Evolutionary conservation across 2,888 invertebrate species (phyloP), one percentile per base, ranked within the genome.

Genomic region (Ormyrus thymus): DNA sequence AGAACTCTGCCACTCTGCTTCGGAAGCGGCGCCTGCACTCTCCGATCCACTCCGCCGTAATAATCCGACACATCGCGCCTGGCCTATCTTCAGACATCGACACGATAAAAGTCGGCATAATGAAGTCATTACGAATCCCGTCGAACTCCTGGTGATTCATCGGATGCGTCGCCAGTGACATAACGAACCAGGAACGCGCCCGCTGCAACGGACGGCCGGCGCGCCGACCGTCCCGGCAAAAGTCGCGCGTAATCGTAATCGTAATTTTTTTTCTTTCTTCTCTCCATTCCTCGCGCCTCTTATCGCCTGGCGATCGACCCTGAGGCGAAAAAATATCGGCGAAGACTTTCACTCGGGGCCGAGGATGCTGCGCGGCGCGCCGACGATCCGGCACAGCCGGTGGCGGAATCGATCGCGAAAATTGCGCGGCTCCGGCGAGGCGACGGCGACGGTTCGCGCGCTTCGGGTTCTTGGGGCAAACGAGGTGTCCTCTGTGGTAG

Each of bases 81-180:
- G 13, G 2, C 29, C n/a, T n/a, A n/a, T 29, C 29, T 4, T 29
- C 7, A 7, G 8, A 5, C 45, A 58, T 11, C 7, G 8, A n/a
- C 45, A 51, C 64, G 61, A 72, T 66, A 68, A 78, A 73, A 73
- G 62, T 69, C 53, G 62, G 56, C 51, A 46, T 73, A 73, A 79
- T 75, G 58, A 75, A 79, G 79, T 66, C 65, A 75, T 79, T 75
- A 79, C 71, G 46, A 53, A 71, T 70, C 75, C 15, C 64, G 79
- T 79, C 48, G 66, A 65, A 45, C 62, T 48, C 66, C 13, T 71
- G 53, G 5, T 75, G 79, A 79, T 66, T 79, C 79, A 69, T 66
- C 59, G 59, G 56, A 58, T 68, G 43, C 61, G 76, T 76, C 64
- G 64, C 43, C 29, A 29, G 29, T 29, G 55, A 78, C 15, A 68